Evolutionary conservation across 2,113 vertebrate species (phyloP).

Genomic region (Upupa epops): DNA sequence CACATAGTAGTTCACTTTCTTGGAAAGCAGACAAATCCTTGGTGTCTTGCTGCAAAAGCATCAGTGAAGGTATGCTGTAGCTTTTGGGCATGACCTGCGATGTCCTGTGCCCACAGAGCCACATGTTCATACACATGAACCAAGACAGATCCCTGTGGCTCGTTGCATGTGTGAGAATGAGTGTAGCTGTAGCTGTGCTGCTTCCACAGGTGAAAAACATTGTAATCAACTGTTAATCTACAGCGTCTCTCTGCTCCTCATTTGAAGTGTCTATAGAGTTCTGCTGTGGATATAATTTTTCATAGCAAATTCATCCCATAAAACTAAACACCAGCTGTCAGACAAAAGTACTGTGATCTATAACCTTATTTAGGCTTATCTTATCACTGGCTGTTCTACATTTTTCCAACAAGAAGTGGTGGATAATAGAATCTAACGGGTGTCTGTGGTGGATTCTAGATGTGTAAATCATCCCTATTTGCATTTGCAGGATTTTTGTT

Average conservation of each 20-base stretch:
- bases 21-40: background rate
- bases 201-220: background rate
- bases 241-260: background rate
- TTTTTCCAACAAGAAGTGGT: background rate
- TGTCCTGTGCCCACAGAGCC: background rate
- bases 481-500: background rate
- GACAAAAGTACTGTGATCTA: background rate
- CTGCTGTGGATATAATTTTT: background rate
- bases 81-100: background rate
- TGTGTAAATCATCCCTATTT: background rate
- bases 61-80: background rate
- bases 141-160: background rate
- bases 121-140: background rate
- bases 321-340: background rate
- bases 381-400: background rate
- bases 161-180: background rate
- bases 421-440: background rate
- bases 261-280: background rate
- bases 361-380: background rate
- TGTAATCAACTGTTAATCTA: conserved; percentile 32
- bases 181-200: background rate
- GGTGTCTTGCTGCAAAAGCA: accelerated
- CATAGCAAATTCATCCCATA: background rate
- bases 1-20: background rate
- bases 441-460: background rate